Evolutionary conservation across 1,140 invertebrate genomes (phyloP).

Genomic region (Ylistrum balloti): DNA sequence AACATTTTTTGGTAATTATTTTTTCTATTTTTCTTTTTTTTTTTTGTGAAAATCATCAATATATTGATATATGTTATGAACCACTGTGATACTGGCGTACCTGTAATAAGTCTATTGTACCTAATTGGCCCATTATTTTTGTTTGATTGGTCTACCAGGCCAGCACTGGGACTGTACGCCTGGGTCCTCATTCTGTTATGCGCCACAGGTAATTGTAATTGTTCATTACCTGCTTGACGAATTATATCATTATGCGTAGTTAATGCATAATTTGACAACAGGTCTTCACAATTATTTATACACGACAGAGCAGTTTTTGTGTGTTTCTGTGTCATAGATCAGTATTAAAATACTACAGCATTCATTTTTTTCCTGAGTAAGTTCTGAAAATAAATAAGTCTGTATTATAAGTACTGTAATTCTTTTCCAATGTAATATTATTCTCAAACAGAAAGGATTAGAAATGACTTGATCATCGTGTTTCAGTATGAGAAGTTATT

Average conservation of each 20-base stretch:
- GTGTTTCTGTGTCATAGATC: not conserved
- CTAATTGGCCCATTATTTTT: not conserved
- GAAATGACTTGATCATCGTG: no score
- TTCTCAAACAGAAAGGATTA: not conserved
- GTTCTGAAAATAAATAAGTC: not conserved
- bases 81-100: not conserved
- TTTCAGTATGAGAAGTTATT: no score
- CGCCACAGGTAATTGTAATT: not conserved
- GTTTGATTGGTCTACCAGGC: not conserved
- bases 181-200: not conserved
- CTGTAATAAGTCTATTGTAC: no score
- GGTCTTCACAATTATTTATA: not conserved
- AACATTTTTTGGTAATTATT: no score
- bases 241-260: slow-evolving; percentile 28
- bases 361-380: not conserved
- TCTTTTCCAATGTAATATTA: not conserved
- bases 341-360: not conserved
- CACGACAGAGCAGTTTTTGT: not conserved
- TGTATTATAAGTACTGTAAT: not conserved
- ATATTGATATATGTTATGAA: not conserved
- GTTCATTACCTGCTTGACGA: not conserved
- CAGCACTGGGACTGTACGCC: not conserved
- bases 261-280: slow-evolving; percentile 20
- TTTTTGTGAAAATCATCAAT: no score
- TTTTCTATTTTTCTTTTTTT: no score